phyloP scores from a whole-genome alignment of 2,113 vertebrate genomes.

The Cebus imitator region DNA sequence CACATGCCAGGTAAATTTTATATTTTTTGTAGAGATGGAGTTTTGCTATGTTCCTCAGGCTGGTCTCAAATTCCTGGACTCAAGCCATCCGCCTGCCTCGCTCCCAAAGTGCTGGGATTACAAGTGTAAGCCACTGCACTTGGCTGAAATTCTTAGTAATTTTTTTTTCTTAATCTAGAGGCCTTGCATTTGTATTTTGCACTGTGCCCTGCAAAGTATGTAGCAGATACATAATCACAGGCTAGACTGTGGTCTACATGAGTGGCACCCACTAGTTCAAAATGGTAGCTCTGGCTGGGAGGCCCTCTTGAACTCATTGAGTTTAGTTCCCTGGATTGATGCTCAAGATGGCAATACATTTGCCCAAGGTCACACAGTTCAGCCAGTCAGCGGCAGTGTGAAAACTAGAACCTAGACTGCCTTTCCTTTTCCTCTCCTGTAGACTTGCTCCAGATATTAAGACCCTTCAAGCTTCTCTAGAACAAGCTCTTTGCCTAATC shows the following conservation, averaged over 20 bases:
- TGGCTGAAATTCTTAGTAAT: neutral
- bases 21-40: no score
- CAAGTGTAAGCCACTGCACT: no score
- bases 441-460: conserved; percentile 9
- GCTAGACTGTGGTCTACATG: neutral
- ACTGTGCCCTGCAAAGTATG: neutral
- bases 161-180: neutral
- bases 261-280: neutral
- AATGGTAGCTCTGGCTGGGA: neutral
- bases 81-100: no score
- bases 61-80: no score
- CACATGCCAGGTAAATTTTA: no score
- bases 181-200: neutral
- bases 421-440: conserved; percentile 19
- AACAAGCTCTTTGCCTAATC: neutral
- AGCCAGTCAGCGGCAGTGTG: neutral
- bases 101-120: no score
- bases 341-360: conserved; percentile 5
- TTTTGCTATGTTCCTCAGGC: no score
- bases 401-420: neutral
- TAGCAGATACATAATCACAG: neutral
- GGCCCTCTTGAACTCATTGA: neutral
- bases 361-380: neutral
- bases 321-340: neutral
- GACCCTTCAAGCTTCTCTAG: neutral